Evolutionary conservation across 1,140 invertebrate genomes (phyloP).

Genomic region (Bradysia coprophila): DNA sequence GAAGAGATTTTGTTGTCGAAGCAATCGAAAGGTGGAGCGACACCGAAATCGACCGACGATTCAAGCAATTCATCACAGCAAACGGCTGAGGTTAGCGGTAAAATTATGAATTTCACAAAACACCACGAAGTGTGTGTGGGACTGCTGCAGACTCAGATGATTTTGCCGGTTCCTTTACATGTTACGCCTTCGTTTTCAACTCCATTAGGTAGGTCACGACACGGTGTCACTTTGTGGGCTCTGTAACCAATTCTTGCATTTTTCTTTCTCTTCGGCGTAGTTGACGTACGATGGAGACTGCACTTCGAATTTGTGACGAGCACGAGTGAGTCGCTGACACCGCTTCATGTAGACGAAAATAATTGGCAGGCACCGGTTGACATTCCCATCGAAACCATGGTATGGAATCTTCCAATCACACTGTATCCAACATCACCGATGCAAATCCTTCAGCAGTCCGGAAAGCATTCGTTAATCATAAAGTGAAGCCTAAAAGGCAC

Average conservation of each 20-base stretch:
- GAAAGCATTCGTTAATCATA: not conserved
- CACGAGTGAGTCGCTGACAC: conserved; percentile 31
- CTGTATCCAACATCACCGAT: conserved; percentile 77
- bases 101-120: conserved; percentile 55
- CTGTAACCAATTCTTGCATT: too few species aligned
- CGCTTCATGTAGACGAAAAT: conserved; percentile 19
- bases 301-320: conserved; percentile 96
- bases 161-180: conserved; percentile 82
- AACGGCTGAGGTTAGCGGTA: conserved; percentile 12
- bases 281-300: conserved; percentile 76
- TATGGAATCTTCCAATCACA: conserved; percentile 90
- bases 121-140: conserved; percentile 86
- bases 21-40: not conserved
- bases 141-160: conserved; percentile 70
- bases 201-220: conserved; percentile 49
- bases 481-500: not conserved
- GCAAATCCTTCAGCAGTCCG: conserved; percentile 39
- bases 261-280: conserved; percentile 26
- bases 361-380: conserved; percentile 69
- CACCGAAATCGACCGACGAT: conserved; percentile 5
- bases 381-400: conserved; percentile 89
- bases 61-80: not conserved
- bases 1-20: conserved; percentile 43
- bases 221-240: too few species aligned
- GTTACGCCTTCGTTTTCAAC: conserved; percentile 86